phyloP scores from a whole-genome alignment of 1,140 invertebrate species.

The Drosophila navojoa region DNA sequence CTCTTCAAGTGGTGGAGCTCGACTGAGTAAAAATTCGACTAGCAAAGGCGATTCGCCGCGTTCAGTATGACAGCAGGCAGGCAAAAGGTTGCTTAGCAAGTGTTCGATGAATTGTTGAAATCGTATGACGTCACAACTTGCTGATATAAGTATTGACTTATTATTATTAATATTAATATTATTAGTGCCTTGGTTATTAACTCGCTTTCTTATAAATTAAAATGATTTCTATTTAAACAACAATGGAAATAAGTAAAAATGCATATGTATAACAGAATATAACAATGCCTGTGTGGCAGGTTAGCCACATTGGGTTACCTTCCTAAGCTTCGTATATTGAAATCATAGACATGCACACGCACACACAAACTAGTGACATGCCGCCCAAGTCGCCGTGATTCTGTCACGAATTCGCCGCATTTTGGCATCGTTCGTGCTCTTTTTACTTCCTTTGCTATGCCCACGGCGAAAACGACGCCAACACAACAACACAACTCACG shows the following conservation, averaged over 20 bases:
- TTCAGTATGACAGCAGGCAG: background rate
- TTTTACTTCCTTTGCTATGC: conserved; percentile 1
- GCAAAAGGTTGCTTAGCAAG: background rate
- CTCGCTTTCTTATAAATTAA: too few species aligned
- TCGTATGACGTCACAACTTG: too few species aligned
- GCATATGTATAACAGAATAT: too few species aligned
- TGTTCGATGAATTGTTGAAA: too few species aligned
- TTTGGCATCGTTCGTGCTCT: background rate
- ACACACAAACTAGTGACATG: too few species aligned
- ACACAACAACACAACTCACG: too few species aligned
- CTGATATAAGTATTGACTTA: too few species aligned
- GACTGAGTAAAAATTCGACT: conserved; percentile 26
- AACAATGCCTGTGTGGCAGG: background rate
- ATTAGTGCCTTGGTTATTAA: too few species aligned
- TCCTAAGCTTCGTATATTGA: background rate
- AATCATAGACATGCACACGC: background rate
- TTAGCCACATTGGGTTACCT: background rate
- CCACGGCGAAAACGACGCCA: too few species aligned
- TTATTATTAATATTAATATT: too few species aligned
- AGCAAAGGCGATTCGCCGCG: background rate
- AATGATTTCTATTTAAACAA: too few species aligned
- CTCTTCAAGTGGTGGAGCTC: conserved; percentile 29
- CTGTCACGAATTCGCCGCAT: conserved; percentile 29
- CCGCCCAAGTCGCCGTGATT: background rate
- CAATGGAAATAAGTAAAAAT: too few species aligned